phyloP scores from a whole-genome alignment of 2,113 vertebrate species.

The Muntiacus reevesi region DNA sequence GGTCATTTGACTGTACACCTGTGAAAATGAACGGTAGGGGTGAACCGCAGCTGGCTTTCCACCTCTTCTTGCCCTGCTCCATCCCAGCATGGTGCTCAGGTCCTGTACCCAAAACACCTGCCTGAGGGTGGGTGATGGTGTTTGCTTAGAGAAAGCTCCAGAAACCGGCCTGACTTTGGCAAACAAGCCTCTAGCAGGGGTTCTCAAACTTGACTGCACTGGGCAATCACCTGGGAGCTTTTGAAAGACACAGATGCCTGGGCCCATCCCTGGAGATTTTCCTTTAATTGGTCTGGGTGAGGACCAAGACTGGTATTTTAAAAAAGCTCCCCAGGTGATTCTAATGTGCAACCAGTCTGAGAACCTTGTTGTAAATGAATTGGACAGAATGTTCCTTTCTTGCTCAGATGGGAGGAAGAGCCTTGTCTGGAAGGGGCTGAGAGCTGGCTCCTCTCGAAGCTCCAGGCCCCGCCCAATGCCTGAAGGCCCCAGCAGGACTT shows the following conservation, averaged over 20 bases:
- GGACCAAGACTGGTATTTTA: background rate
- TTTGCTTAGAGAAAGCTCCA: constrained; percentile 20
- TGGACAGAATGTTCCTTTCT: background rate
- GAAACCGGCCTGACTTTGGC: background rate
- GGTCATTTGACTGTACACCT: constrained; percentile 52
- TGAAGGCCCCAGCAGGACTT: background rate
- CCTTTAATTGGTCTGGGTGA: background rate
- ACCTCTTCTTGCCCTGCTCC: background rate
- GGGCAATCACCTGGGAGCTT: background rate
- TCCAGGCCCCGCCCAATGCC: background rate
- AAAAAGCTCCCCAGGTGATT: background rate
- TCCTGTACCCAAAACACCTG: constrained; percentile 21
- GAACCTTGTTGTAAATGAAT: background rate
- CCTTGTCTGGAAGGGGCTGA: background rate
- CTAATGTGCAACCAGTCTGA: background rate
- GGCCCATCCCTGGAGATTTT: background rate
- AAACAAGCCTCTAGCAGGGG: background rate
- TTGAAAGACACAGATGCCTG: background rate
- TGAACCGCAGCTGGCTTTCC: constrained; percentile 21
- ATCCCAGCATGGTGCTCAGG: background rate
- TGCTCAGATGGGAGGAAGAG: background rate
- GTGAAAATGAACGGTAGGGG: constrained; percentile 34
- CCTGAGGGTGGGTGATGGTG: background rate
- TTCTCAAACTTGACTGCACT: background rate
- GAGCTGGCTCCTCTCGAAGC: background rate